A percentile compares a stretch with the other conserved stretches of the same genome.
Conservation (phyloP, 2,113 vertebrate species). For the Dicentrarchus labrax region DNA sequence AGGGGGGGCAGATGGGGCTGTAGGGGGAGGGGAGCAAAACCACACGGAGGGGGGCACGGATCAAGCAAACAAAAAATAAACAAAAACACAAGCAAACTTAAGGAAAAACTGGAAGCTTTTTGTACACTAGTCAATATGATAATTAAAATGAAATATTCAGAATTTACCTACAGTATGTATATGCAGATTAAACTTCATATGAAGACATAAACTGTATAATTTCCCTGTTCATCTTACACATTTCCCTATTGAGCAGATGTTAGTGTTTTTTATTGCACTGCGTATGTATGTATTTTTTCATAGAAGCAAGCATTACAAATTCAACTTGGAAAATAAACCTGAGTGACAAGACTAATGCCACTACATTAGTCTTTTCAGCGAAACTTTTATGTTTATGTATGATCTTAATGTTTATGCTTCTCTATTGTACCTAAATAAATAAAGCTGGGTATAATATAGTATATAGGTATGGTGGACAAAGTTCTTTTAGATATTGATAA, state of each 20-base stretch:
- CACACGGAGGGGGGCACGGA: constrained; percentile 86
- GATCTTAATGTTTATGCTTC: neutral
- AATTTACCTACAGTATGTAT: constrained; percentile 4
- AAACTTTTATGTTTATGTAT: neutral
- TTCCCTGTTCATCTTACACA: neutral
- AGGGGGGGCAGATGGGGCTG: constrained; percentile 98
- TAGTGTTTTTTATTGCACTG: no score
- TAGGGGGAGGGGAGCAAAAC: constrained; percentile 67
- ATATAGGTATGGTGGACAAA: neutral
- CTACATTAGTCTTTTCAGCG: neutral
- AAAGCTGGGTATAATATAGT: neutral
- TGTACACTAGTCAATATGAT: constrained; percentile 11
- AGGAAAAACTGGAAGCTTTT: constrained; percentile 71
- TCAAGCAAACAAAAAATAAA: constrained; percentile 86
- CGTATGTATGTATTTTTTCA: neutral
- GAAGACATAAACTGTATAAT: neutral
- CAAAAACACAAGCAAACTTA: constrained; percentile 65
- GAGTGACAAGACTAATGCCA: neutral
- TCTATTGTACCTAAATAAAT: neutral
- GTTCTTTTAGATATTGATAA: neutral
- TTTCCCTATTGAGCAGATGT: neutral
- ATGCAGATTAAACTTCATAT: neutral
- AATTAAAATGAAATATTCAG: constrained; percentile 1
- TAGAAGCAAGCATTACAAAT: neutral
- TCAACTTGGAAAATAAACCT: neutral